Percentiles rank a stretch among this genome's conserved stretches.
Evolutionary conservation across 2,113 vertebrate genomes (phyloP).

Genomic region (Elanoides forficatus): DNA sequence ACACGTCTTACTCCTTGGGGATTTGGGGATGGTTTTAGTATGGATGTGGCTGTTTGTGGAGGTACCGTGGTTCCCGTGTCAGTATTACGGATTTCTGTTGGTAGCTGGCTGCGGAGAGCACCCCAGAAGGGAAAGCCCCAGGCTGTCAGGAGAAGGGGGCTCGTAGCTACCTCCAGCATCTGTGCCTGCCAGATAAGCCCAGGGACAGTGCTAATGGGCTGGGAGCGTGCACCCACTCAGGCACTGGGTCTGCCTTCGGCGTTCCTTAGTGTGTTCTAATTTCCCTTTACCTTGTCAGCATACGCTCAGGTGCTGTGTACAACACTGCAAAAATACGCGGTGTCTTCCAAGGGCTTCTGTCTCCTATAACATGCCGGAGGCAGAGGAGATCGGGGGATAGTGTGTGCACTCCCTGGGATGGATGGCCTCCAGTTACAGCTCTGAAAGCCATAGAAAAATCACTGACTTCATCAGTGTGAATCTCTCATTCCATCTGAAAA

Average conservation of each 20-base stretch:
- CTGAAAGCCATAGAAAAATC: not conserved
- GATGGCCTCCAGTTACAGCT: not conserved
- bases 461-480: not conserved
- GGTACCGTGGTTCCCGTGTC: not conserved
- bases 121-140: not conserved
- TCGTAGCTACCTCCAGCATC: not conserved
- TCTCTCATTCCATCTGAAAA: not conserved
- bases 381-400: not conserved
- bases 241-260: not conserved
- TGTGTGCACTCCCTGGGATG: not conserved
- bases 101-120: not conserved
- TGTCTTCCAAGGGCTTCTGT: not conserved
- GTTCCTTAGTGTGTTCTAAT: not conserved
- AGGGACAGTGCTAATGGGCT: not conserved
- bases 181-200: not conserved
- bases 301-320: not conserved
- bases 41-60: not conserved
- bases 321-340: not conserved
- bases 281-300: not conserved
- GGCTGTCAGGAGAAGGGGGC: not conserved
- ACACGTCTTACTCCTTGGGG: accelerated
- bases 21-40: not conserved
- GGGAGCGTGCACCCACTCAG: not conserved
- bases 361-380: accelerated
- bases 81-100: not conserved